Percentiles rank a stretch among this genome's conserved stretches.
These are phyloP conservation scores for Trachelus troglodyta DNA, from an alignment of 2,888 invertebrate genomes.

Conservation along the genomic window DNA sequence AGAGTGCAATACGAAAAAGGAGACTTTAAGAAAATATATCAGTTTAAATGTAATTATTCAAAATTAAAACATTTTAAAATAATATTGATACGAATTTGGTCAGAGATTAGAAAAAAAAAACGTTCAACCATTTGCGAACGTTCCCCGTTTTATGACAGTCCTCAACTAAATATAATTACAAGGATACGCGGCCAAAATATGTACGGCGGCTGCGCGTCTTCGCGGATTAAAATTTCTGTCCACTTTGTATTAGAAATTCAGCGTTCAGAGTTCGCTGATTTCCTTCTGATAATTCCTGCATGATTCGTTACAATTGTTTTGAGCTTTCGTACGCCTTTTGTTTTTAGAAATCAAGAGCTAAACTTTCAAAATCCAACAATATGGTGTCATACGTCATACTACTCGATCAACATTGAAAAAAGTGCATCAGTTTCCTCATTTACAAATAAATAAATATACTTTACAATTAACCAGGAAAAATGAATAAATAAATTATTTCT, in stretches of 20 bases:
- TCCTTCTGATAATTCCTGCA: too few species aligned
- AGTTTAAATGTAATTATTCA: background rate
- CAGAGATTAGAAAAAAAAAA: background rate
- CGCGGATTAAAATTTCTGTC: background rate
- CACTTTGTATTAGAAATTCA: background rate
- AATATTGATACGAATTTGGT: background rate
- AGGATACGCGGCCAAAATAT: background rate
- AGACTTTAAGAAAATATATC: background rate
- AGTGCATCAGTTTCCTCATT: background rate
- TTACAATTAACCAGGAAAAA: background rate
- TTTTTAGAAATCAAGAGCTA: background rate
- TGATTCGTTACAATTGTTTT: too few species aligned
- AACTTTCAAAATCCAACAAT: background rate
- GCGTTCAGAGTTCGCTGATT: background rate
- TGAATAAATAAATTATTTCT: background rate
- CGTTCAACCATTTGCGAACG: background rate
- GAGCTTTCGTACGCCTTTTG: too few species aligned
- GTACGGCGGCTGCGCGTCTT: background rate
- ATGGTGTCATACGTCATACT: background rate
- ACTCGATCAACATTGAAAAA: background rate
- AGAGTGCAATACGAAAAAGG: background rate
- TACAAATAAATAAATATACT: background rate
- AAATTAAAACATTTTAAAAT: background rate
- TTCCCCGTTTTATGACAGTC: background rate
- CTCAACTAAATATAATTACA: background rate